phyloP scores from a whole-genome alignment of 2,888 invertebrate species.

The Zygaena filipendulae region DNA sequence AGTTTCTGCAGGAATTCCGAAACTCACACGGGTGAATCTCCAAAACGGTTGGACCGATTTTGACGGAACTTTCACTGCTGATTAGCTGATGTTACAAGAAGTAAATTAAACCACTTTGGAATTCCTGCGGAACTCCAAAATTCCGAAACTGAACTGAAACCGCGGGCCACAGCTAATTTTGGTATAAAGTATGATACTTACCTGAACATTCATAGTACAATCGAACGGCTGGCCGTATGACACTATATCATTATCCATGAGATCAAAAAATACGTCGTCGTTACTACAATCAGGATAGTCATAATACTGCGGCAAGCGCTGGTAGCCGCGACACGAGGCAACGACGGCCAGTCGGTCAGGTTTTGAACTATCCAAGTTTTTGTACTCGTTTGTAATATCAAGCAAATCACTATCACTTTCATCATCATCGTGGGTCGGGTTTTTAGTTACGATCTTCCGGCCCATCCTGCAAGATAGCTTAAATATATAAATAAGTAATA shows the following conservation, averaged over 20 bases:
- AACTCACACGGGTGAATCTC: too few species aligned
- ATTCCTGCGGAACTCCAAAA: too few species aligned
- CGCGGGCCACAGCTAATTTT: too few species aligned
- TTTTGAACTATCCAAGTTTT: conserved; percentile 70
- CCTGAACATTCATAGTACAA: conserved; percentile 73
- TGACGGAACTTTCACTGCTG: too few species aligned
- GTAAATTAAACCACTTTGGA: too few species aligned
- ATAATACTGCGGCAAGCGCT: conserved; percentile 70
- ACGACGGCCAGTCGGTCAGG: conserved; percentile 74
- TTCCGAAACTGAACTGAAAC: too few species aligned
- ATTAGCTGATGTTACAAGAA: too few species aligned
- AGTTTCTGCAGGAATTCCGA: too few species aligned
- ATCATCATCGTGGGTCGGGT: conserved; percentile 70
- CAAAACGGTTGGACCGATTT: too few species aligned
- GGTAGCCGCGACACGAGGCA: conserved; percentile 73
- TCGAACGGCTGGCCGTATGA: conserved; percentile 75
- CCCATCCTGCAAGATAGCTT: conserved; percentile 69
- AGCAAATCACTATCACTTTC: conserved; percentile 72
- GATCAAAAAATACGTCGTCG: conserved; percentile 73
- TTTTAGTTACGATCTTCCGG: conserved; percentile 74
- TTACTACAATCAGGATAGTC: conserved; percentile 67
- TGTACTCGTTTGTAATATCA: conserved; percentile 74
- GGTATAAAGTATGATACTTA: too few species aligned
- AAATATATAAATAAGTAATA: background rate
- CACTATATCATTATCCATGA: conserved; percentile 73